Conservation (phyloP, 2,113 vertebrate species). For the Tenebrosternarchus preto region DNA sequence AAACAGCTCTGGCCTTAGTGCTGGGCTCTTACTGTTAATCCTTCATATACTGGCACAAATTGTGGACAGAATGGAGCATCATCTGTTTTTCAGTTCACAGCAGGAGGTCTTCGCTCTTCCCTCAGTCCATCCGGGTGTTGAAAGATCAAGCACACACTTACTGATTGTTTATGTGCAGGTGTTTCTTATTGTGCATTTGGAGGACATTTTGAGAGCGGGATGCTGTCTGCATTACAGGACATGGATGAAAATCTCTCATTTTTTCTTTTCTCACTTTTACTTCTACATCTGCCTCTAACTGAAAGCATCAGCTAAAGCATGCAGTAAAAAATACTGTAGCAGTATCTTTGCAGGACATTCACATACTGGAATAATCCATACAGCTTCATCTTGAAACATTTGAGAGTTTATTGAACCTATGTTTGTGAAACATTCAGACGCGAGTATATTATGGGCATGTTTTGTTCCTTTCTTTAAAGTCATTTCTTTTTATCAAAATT, state of each 20-base stretch:
- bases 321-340: not conserved
- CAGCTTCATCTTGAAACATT: not conserved
- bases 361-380: not conserved
- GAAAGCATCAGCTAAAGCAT: not conserved
- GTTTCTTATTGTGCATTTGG: constrained; percentile 32
- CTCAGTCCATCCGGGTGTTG: constrained; percentile 38
- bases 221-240: constrained; percentile 2
- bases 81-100: constrained; percentile 41
- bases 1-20: not conserved
- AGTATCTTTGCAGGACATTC: not conserved
- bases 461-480: not conserved
- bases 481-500: not conserved
- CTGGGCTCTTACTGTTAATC: constrained; percentile 15
- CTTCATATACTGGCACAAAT: constrained; percentile 38
- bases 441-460: not conserved
- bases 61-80: constrained; percentile 32
- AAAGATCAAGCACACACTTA: constrained; percentile 28
- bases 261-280: not conserved
- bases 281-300: constrained; percentile 2
- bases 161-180: constrained; percentile 30
- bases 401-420: not conserved
- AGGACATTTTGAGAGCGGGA: constrained; percentile 34
- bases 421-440: not conserved
- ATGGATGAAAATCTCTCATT: not conserved
- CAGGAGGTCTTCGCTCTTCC: constrained; percentile 19